These are phyloP conservation scores for Stichopus chloronotus DNA, from an alignment of 35 echinoderm and acorn worm genomes.

Conservation along the genomic window DNA sequence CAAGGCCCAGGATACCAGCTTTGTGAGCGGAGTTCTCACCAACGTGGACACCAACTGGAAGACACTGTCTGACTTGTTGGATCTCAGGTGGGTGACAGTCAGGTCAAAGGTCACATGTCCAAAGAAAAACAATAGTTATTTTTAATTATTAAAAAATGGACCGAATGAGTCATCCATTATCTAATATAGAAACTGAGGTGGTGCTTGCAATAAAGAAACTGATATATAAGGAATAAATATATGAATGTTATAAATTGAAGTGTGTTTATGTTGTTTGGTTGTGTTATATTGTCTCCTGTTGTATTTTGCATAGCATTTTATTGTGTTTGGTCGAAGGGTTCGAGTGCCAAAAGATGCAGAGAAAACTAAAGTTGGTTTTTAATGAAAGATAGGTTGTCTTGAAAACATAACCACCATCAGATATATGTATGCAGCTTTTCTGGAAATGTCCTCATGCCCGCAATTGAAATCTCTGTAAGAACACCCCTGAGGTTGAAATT, in stretches of 20 bases:
- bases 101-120: not conserved
- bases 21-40: constrained; percentile 75
- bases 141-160: no score
- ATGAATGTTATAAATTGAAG: no score
- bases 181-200: no score
- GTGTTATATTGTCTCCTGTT: not conserved
- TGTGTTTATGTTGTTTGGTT: no score
- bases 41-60: constrained; percentile 87
- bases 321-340: not conserved
- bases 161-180: not conserved
- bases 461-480: no score
- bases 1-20: constrained; percentile 89
- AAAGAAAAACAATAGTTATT: not conserved
- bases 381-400: no score
- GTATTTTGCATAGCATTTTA: not conserved
- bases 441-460: no score
- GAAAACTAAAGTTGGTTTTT: not conserved
- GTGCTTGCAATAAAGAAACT: no score
- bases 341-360: not conserved
- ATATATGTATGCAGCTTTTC: no score
- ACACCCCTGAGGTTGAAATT: no score
- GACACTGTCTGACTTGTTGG: constrained; percentile 64
- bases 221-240: no score
- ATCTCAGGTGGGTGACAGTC: constrained; percentile 61
- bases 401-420: no score